Percentiles rank a stretch among this genome's conserved stretches.
phyloP scores from a whole-genome alignment of 2,113 vertebrate genomes.

The Chionomys nivalis region DNA sequence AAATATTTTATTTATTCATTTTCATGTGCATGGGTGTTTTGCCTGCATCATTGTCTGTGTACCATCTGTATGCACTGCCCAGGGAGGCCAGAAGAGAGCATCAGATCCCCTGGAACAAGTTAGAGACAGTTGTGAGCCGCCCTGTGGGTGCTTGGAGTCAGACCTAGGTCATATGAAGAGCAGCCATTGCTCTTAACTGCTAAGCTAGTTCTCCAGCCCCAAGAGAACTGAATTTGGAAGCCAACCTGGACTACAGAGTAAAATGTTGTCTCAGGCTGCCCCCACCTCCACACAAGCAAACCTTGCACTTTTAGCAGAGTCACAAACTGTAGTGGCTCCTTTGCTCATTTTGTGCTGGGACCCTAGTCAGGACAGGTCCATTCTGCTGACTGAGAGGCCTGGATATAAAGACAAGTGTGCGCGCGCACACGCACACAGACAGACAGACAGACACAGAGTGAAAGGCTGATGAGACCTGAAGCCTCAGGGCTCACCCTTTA shows the following conservation, averaged over 20 bases:
- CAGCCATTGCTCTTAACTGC: neutral
- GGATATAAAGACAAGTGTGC: neutral
- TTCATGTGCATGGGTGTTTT: neutral
- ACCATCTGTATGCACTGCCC: neutral
- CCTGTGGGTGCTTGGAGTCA: neutral
- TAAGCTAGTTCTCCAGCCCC: neutral
- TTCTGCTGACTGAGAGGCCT: neutral
- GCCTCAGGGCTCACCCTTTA: neutral
- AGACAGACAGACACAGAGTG: neutral
- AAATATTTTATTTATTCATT: neutral
- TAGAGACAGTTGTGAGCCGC: neutral
- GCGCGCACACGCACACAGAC: neutral
- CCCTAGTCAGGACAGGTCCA: neutral
- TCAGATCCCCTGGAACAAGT: neutral
- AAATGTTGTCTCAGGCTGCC: neutral
- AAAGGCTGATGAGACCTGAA: neutral
- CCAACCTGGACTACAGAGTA: neutral
- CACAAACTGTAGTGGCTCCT: neutral
- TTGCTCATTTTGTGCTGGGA: neutral
- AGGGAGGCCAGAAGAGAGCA: neutral
- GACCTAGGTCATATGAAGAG: neutral
- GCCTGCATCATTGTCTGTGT: neutral
- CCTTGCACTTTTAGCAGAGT: neutral
- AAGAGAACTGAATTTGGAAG: neutral
- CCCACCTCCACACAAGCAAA: neutral